phyloP scores from a whole-genome alignment of 53 echinoderm and acorn worm species.

The Crossaster papposus region DNA sequence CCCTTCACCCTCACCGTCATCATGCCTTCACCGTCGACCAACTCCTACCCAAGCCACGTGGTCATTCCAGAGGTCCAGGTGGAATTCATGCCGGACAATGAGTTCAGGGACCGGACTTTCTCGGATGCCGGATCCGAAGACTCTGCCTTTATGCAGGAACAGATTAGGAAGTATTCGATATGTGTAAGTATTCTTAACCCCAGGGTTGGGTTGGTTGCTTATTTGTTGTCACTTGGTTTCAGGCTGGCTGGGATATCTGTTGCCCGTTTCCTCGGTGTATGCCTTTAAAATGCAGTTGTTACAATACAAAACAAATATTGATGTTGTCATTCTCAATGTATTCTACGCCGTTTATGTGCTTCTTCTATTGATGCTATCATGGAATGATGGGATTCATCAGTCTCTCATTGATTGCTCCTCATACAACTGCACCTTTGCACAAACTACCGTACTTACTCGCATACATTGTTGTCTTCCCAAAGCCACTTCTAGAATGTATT shows the following conservation, averaged over 20 bases:
- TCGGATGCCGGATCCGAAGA: constrained; percentile 49
- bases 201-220: not conserved
- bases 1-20: not conserved
- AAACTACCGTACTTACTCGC: no score
- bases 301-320: no score
- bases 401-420: no score
- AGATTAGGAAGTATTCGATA: constrained; percentile 57
- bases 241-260: not conserved
- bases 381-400: no score
- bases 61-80: constrained; percentile 52
- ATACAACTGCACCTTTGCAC: no score
- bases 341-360: no score
- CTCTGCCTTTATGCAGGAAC: constrained; percentile 49
- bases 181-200: constrained; percentile 31
- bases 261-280: no score
- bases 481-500: no score
- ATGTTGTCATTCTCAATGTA: no score
- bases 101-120: constrained; percentile 35
- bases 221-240: not conserved
- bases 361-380: no score
- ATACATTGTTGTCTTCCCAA: no score
- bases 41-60: constrained; percentile 34
- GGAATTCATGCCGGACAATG: constrained; percentile 58
- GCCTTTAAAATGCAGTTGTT: no score
- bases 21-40: constrained; percentile 37